phyloP scores from a whole-genome alignment of 2,797 vertebrate genomes.

The Aeoliscus strigatus region DNA sequence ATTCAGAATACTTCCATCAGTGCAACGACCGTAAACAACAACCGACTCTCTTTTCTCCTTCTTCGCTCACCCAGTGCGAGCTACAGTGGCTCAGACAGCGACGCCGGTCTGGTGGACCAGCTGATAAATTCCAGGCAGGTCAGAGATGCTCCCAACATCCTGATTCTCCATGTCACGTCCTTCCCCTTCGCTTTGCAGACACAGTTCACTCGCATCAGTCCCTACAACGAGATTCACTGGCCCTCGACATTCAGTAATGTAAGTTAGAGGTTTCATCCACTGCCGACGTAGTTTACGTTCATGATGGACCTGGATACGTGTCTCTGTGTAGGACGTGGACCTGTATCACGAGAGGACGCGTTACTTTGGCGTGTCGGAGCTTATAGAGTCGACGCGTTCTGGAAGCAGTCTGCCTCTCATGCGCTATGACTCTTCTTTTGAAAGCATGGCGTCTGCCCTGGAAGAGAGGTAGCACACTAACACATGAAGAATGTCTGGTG shows the following conservation, averaged over 20 bases:
- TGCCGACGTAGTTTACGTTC: no score
- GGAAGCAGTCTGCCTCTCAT: slow-evolving; percentile 89
- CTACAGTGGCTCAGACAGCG: slow-evolving; percentile 70
- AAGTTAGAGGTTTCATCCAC: slow-evolving; percentile 47
- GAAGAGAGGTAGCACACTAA: slow-evolving; percentile 83
- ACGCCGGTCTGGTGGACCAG: slow-evolving; percentile 84
- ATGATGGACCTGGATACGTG: slow-evolving; percentile 2
- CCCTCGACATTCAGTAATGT: slow-evolving; percentile 87
- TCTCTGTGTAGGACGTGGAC: slow-evolving; percentile 80
- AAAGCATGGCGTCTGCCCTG: slow-evolving; percentile 89
- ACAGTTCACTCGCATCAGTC: slow-evolving; percentile 90
- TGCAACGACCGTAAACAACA: neutral
- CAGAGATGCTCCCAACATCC: slow-evolving; percentile 88
- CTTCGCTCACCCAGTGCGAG: slow-evolving; percentile 48
- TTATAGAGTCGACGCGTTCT: slow-evolving; percentile 88
- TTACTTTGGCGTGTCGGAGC: slow-evolving; percentile 93
- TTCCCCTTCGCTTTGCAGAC: slow-evolving; percentile 95
- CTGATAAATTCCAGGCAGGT: slow-evolving; percentile 90
- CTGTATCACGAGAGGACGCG: slow-evolving; percentile 88
- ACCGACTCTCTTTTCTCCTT: neutral
- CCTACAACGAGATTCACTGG: slow-evolving; percentile 99
- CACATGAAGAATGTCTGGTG: no score
- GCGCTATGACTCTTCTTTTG: slow-evolving; percentile 92
- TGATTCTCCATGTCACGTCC: slow-evolving; percentile 93
- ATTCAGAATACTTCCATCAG: neutral